Evolutionary conservation across 2,797 vertebrate species (phyloP).

Genomic region (Momotus momota): DNA sequence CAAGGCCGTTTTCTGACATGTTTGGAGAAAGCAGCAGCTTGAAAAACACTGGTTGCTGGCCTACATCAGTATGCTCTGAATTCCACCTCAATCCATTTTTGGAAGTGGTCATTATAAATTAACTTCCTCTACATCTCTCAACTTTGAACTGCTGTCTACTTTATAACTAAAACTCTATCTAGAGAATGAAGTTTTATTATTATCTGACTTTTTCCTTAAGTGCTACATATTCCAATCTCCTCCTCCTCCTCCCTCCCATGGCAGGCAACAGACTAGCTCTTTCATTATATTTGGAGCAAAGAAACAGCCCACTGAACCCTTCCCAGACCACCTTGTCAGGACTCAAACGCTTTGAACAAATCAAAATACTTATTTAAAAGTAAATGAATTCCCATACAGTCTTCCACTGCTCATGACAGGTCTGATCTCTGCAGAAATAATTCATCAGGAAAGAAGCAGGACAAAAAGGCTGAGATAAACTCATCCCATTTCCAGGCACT

Average conservation of each 20-base stretch:
- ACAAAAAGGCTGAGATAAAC: background rate
- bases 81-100: background rate
- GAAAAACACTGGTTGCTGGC: background rate
- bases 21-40: background rate
- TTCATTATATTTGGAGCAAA: constrained; percentile 31
- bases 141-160: background rate
- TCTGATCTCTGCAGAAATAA: constrained; percentile 1
- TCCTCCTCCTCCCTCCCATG: background rate
- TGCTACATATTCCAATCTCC: constrained; percentile 15
- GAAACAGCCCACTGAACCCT: constrained; percentile 5
- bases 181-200: constrained; percentile 46
- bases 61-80: background rate
- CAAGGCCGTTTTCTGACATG: background rate
- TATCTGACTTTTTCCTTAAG: constrained; percentile 37
- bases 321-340: background rate
- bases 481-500: background rate
- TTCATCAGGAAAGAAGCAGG: background rate
- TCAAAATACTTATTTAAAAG: constrained; percentile 15
- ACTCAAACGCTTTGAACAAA: background rate
- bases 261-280: constrained; percentile 50
- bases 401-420: background rate
- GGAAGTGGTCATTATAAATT: background rate
- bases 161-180: background rate
- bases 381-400: background rate
- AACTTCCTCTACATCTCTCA: background rate